phyloP scores from a whole-genome alignment of 2,888 invertebrate genomes.

The Papilio gigon region DNA sequence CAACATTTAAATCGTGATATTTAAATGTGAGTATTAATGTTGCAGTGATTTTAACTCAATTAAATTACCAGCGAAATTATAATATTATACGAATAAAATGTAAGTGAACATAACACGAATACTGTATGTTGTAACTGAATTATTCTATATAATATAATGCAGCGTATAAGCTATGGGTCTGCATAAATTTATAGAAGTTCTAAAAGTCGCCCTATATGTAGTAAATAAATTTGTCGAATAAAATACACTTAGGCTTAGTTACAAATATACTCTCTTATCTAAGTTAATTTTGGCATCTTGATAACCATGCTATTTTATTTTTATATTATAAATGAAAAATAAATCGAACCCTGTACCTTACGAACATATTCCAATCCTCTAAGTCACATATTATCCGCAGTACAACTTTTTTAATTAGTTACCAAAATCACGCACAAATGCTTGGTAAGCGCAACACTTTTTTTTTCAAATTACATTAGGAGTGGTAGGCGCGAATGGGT shows the following conservation, averaged over 20 bases:
- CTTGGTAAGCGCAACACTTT: conserved; percentile 25
- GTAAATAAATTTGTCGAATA: not conserved
- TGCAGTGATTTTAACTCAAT: not conserved
- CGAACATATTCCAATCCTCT: conserved; percentile 33
- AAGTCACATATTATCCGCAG: conserved; percentile 3
- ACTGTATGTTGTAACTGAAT: too few relatives aligned
- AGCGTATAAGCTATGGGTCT: too few relatives aligned
- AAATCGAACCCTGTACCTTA: conserved; percentile 17
- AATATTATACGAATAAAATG: not conserved
- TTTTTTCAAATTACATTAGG: conserved; percentile 26
- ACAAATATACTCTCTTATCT: not conserved
- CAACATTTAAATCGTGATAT: too few relatives aligned
- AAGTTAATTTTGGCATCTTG: too few relatives aligned
- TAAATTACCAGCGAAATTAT: not conserved
- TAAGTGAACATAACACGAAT: not conserved
- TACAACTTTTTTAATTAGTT: not conserved
- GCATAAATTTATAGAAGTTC: not conserved
- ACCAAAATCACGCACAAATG: conserved; percentile 24
- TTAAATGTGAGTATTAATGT: too few relatives aligned
- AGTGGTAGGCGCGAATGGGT: conserved; percentile 59
- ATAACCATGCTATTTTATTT: too few relatives aligned
- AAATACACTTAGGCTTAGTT: not conserved
- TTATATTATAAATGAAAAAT: not conserved
- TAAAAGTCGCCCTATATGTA: not conserved
- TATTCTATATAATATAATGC: too few relatives aligned